Base-by-base conservation (phyloP, 2,888 invertebrate species). In the Seladonia tumulorum region DNA sequence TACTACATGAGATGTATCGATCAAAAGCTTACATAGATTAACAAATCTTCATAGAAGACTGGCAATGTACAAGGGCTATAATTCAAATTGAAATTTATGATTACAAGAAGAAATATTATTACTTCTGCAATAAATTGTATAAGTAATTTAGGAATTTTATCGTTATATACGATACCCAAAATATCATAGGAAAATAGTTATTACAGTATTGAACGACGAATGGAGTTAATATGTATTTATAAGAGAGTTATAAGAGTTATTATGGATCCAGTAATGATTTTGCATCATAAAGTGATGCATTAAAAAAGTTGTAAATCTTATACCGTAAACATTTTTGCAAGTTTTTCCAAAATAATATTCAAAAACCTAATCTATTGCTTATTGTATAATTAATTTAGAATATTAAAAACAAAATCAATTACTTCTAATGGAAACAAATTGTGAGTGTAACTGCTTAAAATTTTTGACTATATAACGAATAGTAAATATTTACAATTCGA, bases 41-140 rank as follows among this genome's bases (percentile, higher is more conserved):
- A 80, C 77, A n/a, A 18, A 79, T 60, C 53, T 63, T 47, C 63
- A 74, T 81, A 83, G 68, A 89, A 84, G 79, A 87, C 79, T 89
- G 84, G 39, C 68, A 74, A 83, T 79, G 53, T 68, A 81, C 71
- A 63, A 71, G 25, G 8, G 25, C 71, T 60, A 60, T 73, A 70
- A 63, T 70, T 70, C 35, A 53, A 88, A 79, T 72, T 79, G 35
- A 29, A 60, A 76, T 75, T 35, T 45, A 49, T 45, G 73, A 66
- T 72, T 81, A 42, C 35, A 42, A 71, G 12, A 73, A 63, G 35
- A 25, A 78, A 63, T 53, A 81, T 79, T 71, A 14, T 39, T 73
- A 76, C 68, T 75, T 82, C 57, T 72, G 18, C 71, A 63, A 79
- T 39, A 39, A 60, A 39, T 70, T 60, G 63, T 35, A 72, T 74